Evolutionary conservation across 92 coral and sea anemone species (phyloP).

Genomic region (Zoanthus sansibaricus): DNA sequence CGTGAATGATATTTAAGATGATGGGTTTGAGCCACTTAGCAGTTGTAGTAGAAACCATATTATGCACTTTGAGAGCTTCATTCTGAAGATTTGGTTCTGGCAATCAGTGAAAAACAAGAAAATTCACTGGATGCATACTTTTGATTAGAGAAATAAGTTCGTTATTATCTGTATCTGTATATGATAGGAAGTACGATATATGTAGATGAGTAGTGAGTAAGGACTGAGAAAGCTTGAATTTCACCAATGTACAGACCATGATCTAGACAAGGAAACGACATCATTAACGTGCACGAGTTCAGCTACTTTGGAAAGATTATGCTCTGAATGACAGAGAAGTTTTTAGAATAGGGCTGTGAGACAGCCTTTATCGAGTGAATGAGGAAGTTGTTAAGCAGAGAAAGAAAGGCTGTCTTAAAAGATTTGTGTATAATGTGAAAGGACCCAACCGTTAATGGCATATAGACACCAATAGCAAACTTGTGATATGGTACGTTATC

Average conservation of each 20-base stretch:
- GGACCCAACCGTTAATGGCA: constrained; percentile 45
- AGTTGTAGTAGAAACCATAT: too few relatives aligned
- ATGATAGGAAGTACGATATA: background rate
- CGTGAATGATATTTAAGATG: too few relatives aligned
- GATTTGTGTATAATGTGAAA: background rate
- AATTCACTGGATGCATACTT: too few relatives aligned
- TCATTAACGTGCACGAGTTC: background rate
- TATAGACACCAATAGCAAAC: constrained; percentile 42
- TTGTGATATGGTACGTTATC: constrained; percentile 28
- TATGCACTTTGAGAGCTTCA: too few relatives aligned
- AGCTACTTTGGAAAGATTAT: background rate
- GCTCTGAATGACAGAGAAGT: constrained; percentile 7
- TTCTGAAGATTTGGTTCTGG: too few relatives aligned
- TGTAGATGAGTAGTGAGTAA: background rate
- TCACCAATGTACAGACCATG: background rate
- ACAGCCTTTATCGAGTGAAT: background rate
- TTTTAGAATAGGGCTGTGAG: too few relatives aligned
- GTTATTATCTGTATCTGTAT: too few relatives aligned
- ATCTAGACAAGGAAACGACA: background rate
- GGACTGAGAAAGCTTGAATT: constrained; percentile 7
- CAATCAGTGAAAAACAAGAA: too few relatives aligned
- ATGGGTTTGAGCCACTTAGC: too few relatives aligned
- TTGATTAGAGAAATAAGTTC: too few relatives aligned
- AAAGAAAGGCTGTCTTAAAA: constrained; percentile 32
- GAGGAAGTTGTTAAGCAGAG: constrained; percentile 22